Evolutionary conservation across 2,888 invertebrate genomes (phyloP).

Genomic region (Cheilosia soror): DNA sequence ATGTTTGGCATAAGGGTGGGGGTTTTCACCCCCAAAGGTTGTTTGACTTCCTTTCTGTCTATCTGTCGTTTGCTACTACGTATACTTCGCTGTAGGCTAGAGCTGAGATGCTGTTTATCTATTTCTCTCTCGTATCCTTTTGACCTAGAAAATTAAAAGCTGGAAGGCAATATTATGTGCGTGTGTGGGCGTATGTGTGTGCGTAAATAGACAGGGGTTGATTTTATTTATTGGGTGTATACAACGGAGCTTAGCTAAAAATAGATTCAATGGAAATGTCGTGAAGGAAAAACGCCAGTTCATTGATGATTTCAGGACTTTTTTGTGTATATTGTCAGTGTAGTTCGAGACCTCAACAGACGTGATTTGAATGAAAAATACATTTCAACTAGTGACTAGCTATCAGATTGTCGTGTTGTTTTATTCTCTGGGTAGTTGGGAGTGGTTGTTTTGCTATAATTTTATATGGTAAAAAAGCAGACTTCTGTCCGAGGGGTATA

Average conservation of each 20-base stretch:
- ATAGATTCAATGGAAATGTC: slow-evolving; percentile 45
- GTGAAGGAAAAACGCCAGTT: not conserved
- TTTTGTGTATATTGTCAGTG: slow-evolving; percentile 17
- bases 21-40: not conserved
- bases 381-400: slow-evolving; percentile 4
- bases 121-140: slow-evolving; percentile 71
- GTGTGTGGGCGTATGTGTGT: slow-evolving; percentile 22
- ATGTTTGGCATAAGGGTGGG: slow-evolving; percentile 42
- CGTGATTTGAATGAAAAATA: slow-evolving; percentile 25
- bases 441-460: not conserved
- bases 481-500: no score
- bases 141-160: slow-evolving; percentile 74
- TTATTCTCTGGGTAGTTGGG: not conserved
- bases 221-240: slow-evolving; percentile 21
- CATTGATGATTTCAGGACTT: slow-evolving; percentile 24
- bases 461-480: not conserved
- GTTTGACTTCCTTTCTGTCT: slow-evolving; percentile 39
- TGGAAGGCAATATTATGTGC: slow-evolving; percentile 32
- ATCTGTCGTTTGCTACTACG: not conserved
- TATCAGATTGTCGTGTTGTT: not conserved
- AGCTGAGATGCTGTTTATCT: slow-evolving; percentile 68
- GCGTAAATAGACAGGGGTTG: not conserved
- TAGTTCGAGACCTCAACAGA: slow-evolving; percentile 6
- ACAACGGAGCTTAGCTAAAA: slow-evolving; percentile 16
- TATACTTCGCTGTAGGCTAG: slow-evolving; percentile 24